Evolutionary conservation across 2,113 vertebrate species (phyloP).

Genomic region (Spea bombifrons): DNA sequence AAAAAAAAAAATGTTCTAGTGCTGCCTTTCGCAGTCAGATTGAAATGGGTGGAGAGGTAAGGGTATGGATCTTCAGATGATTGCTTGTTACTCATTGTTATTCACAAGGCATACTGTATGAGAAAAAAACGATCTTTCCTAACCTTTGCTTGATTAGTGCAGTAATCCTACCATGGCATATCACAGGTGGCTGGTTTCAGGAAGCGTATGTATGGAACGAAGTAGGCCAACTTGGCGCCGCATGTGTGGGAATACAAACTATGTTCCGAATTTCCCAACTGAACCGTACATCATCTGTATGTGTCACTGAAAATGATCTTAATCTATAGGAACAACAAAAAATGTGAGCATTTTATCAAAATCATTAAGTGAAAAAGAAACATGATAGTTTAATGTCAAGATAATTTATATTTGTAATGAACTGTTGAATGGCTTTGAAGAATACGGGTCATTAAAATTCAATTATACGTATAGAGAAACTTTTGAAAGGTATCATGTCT

Average conservation of each 20-base stretch:
- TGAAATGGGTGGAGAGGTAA: constrained; percentile 13
- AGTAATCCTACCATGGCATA: constrained; percentile 27
- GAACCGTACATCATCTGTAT: neutral
- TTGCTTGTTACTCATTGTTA: constrained; percentile 32
- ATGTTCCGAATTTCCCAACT: neutral
- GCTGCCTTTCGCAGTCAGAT: constrained; percentile 43
- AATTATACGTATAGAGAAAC: neutral
- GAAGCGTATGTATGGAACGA: constrained; percentile 10
- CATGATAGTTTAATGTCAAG: neutral
- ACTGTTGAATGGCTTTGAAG: neutral
- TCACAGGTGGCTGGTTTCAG: constrained; percentile 8
- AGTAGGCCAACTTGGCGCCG: neutral
- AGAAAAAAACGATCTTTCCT: constrained; percentile 20
- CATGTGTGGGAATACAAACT: neutral
- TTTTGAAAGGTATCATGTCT: neutral
- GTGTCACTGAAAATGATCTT: neutral
- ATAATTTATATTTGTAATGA: neutral
- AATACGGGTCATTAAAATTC: too few species aligned
- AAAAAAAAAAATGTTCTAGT: constrained; percentile 13
- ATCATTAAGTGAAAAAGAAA: neutral
- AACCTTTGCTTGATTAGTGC: constrained; percentile 33
- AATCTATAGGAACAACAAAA: neutral
- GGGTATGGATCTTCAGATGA: constrained; percentile 6
- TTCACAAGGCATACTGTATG: constrained; percentile 31
- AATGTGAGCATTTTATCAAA: neutral